Evolutionary conservation across 2,888 invertebrate genomes (phyloP), one percentile per base, ranked within the genome.

Genomic region (Lottia gigantea): DNA sequence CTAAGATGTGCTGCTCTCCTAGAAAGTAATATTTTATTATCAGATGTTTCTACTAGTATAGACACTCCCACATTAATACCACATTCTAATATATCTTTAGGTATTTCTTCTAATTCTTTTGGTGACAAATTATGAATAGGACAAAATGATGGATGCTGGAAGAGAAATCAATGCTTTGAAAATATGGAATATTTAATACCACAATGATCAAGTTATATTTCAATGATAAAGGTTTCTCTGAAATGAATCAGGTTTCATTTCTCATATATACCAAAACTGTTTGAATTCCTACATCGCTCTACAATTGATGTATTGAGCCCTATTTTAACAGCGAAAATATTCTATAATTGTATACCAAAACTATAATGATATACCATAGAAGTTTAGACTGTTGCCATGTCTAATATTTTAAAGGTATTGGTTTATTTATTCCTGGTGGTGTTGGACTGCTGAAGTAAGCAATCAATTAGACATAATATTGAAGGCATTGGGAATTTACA

Each of bases 21-120:
- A 4, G 89, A 89, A 63, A 90, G 80, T 16, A 90, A 78, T n/a
- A 90, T 75, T 68, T 84, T 82, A 4, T 83, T 78, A 78, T 90
- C 90, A 40, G 77, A 77, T 8, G 88, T 85, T 77, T 89, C 88
- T 19, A 90, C 76, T 19, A 90, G 71, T 4, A 88, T 83, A 15
- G 87, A 86, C 4, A 86, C 88, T 23, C 88, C 88, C 46, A 87
- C 85, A 74, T 87, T 82, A 25, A 87, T 79, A 0, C 87, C 87
- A 55, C 86, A 73, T 15, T 73, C 73, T 4, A 62, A 26, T 8
- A 77, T 79, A n/a, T 79, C 82, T 7, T 76, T 71, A 0, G 83
- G 77, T 25, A 86, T 72, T 45, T 68, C 45, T 1, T 62, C 65
- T 15, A 62, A 62, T 0, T 76, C 71, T 0, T 67, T 70, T 11